Evolutionary conservation across 2,113 vertebrate genomes (phyloP), one percentile per base, ranked within the genome.

Genomic region (Nothobranchius furzeri): DNA sequence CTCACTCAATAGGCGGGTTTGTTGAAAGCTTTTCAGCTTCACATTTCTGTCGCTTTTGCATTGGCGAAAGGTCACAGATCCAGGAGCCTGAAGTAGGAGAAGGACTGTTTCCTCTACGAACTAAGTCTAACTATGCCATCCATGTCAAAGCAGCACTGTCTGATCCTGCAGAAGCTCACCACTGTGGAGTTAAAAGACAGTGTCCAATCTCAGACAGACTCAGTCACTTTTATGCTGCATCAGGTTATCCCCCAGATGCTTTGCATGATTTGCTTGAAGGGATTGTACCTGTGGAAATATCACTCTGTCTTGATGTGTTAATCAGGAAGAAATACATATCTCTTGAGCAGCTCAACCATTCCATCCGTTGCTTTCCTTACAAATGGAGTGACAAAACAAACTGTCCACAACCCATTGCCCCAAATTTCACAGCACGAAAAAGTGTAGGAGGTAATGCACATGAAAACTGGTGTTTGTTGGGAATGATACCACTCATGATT

Each of bases 181-280:
- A 68, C 2, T 51, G 46, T 59, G 53, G 64, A 14, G 46, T 58
- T 0, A 68, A 68, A 68, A 58, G 46, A 51, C 55, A 42, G 40
- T 67, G 54, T 49, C 45, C 65, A 12, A n/a, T 59, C 36, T 43
- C 55, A 10, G 36, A 59, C 3, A 51, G 8, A 59, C n/a, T 59
- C 2, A 50, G 20, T 50, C 6, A 59, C 57, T 61, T 67, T 74
- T 17, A 68, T 74, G n/a, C n/a, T n/a, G n/a, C n/a, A n/a, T n/a
- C n/a, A 60, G 63, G 64, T 66, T 74, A 74, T 30, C 63, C 71
- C n/a, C 56, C 56, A 12, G 63, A 74, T 36, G 50, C 43, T 67
- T 53, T n/a, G n/a, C n/a, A 66, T 47, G 47, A 66, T 48, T 54
- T 67, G 30, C 57, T 74, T 53, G 63, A 67, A 43, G 64, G 56